These are phyloP conservation scores for Stigmatopora nigra DNA, from an alignment of 2,113 vertebrate genomes.

Conservation along the genomic window DNA sequence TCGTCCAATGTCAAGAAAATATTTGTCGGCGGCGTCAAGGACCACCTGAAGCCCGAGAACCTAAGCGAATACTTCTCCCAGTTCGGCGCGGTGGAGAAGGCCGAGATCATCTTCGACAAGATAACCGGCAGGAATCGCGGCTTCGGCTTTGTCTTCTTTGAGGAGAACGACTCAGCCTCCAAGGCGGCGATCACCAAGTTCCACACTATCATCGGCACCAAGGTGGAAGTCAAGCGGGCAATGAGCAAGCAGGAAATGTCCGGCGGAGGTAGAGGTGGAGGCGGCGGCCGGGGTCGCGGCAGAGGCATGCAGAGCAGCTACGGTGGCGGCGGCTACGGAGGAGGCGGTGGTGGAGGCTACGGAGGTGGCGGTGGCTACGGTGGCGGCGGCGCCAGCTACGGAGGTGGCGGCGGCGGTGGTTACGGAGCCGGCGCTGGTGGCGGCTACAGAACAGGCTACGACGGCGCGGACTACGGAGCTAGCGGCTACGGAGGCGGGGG, in stretches of 20 bases:
- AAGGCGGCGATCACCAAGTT: slow-evolving; percentile 88
- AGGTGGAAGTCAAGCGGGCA: slow-evolving; percentile 91
- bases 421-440: slow-evolving; percentile 69
- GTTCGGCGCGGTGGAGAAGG: slow-evolving; percentile 89
- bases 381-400: slow-evolving; percentile 54
- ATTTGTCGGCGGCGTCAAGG: slow-evolving; percentile 93
- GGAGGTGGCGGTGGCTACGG: slow-evolving; percentile 74
- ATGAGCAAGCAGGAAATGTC: slow-evolving; percentile 83
- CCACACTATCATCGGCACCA: slow-evolving; percentile 85
- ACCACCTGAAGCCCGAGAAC: slow-evolving; percentile 83
- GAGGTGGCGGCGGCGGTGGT: slow-evolving; percentile 74
- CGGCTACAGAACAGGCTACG: slow-evolving; percentile 76
- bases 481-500: slow-evolving; percentile 74
- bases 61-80: slow-evolving; percentile 87
- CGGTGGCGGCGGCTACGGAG: slow-evolving; percentile 62
- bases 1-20: slow-evolving; percentile 95
- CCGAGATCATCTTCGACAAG: slow-evolving; percentile 93
- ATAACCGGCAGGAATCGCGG: slow-evolving; percentile 90
- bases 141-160: slow-evolving; percentile 94
- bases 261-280: slow-evolving; percentile 45
- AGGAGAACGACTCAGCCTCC: slow-evolving; percentile 88
- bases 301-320: slow-evolving; percentile 77
- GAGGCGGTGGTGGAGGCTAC: slow-evolving; percentile 65
- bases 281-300: slow-evolving; percentile 74
- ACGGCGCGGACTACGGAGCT: slow-evolving; percentile 51